Conservation (phyloP, 1,140 invertebrate genomes). For the Druon quercuslanigerum region DNA sequence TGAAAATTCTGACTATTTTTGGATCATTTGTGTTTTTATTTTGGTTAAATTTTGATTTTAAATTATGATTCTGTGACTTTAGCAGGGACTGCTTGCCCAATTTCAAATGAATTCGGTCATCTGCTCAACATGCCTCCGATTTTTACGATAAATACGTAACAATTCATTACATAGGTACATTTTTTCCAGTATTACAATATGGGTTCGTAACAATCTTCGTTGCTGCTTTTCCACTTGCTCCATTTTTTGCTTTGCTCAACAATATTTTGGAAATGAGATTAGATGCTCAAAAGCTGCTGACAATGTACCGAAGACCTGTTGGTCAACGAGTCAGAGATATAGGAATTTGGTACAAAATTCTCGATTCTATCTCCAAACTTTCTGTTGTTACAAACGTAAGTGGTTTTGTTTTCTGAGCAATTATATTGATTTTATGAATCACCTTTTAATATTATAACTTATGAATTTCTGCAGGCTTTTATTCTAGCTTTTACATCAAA, state of each 20-base stretch:
- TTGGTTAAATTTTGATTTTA: too few species aligned
- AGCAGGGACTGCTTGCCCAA: too few species aligned
- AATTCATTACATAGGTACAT: too few species aligned
- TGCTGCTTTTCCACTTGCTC: conserved; percentile 91
- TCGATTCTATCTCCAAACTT: conserved; percentile 92
- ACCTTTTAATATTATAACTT: background rate
- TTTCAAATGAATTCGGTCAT: too few species aligned
- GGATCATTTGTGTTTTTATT: too few species aligned
- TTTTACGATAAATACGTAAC: too few species aligned
- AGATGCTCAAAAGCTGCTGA: conserved; percentile 90
- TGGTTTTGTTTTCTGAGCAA: conserved; percentile 42
- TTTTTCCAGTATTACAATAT: conserved; percentile 83
- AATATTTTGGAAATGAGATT: conserved; percentile 93
- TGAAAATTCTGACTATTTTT: too few species aligned
- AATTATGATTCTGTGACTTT: too few species aligned
- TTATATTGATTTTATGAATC: background rate
- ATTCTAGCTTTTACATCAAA: conserved; percentile 99
- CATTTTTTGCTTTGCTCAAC: conserved; percentile 91
- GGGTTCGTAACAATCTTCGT: conserved; percentile 95
- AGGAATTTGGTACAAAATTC: conserved; percentile 94
- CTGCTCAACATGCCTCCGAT: too few species aligned
- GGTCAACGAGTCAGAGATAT: conserved; percentile 90
- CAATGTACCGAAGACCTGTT: conserved; percentile 88
- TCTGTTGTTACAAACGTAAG: conserved; percentile 95
- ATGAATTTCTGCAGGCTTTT: conserved; percentile 85